Evolutionary conservation across 1,140 invertebrate genomes (phyloP), one percentile per base, ranked within the genome.

Genomic region (Eubasilissa regina): DNA sequence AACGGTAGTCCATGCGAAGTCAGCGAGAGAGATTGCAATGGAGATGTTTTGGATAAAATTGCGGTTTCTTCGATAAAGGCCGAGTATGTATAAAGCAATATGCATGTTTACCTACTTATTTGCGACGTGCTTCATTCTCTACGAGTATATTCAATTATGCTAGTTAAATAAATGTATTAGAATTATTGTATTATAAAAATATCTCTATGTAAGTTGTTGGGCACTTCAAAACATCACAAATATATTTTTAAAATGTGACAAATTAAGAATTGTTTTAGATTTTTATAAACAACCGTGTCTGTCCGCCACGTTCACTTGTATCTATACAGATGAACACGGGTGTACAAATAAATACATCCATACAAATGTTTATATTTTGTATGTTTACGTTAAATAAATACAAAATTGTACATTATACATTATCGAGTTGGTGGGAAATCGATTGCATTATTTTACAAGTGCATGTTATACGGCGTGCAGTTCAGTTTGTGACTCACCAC

Each of bases 1-100:
- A 35, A 64, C 0, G 35, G 35, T 25, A 21, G 13, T n/a, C 19
- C 13, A 25, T 43, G 10, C 4, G 60, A 64, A 4, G 25, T 13
- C 13, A 10, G 19, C 13, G 19, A 10, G 7, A 64, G 35, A 64
- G 35, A 64, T 6, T 64, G 19, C 35, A 25, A 64, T 21, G 19
- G 19, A 12, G 35, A 25, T 12, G 8, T 64, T 4, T 15, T 58
- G 12, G 45, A n/a, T 7, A 73, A 73, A n/a, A 55, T 47, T 19
- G 43, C 64, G 9, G 44, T 68, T 15, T 68, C 64, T 15, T 45
- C 43, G 19, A 64, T 25, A 12, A 68, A 68, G 45, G 64, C 64
- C 15, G 64, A 68, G 47, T 68, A 68, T 68, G 64, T 68, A 47
- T 68, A 68, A 68, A 10, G 10, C 4, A 25, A 62, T 25, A 25